Conservation (phyloP, 1,140 invertebrate genomes). For the Bombus balteatus region DNA sequence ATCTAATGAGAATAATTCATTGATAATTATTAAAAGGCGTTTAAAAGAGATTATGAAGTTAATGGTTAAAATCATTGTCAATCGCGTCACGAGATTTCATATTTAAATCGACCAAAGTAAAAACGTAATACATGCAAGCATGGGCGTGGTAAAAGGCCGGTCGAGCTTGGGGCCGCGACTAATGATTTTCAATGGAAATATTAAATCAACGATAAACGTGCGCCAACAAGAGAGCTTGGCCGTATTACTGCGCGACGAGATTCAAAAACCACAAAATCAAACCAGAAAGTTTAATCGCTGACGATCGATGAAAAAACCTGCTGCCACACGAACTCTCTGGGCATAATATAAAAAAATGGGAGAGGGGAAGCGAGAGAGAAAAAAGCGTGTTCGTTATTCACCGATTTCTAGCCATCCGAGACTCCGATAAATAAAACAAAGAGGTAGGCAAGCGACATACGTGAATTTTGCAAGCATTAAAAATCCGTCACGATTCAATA, state of each 20-base stretch:
- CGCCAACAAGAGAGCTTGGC: background rate
- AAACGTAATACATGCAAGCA: background rate
- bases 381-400: conserved; percentile 23
- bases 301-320: conserved; percentile 5
- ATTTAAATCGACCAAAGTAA: background rate
- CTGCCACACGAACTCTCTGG: background rate
- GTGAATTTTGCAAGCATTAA: conserved; percentile 29
- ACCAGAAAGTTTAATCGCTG: conserved; percentile 22
- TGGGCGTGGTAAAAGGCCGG: background rate
- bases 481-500: conserved; percentile 41
- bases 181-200: background rate
- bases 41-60: background rate
- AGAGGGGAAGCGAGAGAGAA: background rate
- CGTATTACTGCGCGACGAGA: background rate
- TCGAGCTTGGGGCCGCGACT: background rate
- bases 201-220: conserved; percentile 17
- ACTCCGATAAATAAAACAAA: conserved; percentile 44
- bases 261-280: background rate
- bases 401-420: conserved; percentile 10
- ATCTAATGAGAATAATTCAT: background rate
- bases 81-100: background rate
- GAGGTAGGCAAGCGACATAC: too few relatives aligned
- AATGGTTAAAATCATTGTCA: background rate
- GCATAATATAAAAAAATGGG: background rate
- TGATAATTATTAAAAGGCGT: background rate